Evolutionary conservation across 2,888 invertebrate genomes (phyloP).

Genomic region (Epinotia bilunana): DNA sequence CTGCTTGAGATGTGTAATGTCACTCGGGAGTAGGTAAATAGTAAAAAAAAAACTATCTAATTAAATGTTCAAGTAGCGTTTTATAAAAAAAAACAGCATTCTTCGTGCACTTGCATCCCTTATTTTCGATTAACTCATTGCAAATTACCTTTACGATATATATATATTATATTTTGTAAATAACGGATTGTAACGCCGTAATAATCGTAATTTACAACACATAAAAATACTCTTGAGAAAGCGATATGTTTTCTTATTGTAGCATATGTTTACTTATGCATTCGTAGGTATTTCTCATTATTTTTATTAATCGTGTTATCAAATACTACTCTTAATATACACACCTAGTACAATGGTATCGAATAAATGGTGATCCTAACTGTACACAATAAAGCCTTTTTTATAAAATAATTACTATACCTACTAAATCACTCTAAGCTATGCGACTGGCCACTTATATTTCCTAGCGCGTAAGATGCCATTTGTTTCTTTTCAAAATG

Average conservation of each 20-base stretch:
- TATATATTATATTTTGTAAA: slow-evolving; percentile 67
- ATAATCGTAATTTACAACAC: slow-evolving; percentile 56
- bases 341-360: slow-evolving; percentile 74
- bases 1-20: slow-evolving; percentile 54
- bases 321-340: slow-evolving; percentile 81
- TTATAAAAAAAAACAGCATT: slow-evolving; percentile 1
- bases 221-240: slow-evolving; percentile 68
- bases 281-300: slow-evolving; percentile 61
- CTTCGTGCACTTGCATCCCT: slow-evolving; percentile 42
- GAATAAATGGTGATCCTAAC: slow-evolving; percentile 75
- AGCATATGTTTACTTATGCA: slow-evolving; percentile 75
- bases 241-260: slow-evolving; percentile 84
- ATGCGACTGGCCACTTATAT: slow-evolving; percentile 71
- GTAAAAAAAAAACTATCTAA: slow-evolving; percentile 13
- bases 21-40: slow-evolving; percentile 54
- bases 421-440: slow-evolving; percentile 77
- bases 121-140: slow-evolving; percentile 43
- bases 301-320: slow-evolving; percentile 75
- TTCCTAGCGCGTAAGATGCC: slow-evolving; percentile 64
- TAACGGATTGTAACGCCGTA: slow-evolving; percentile 64
- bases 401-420: slow-evolving; percentile 81
- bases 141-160: slow-evolving; percentile 41
- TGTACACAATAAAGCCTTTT: slow-evolving; percentile 78
- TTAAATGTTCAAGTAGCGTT: slow-evolving; percentile 3
- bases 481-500: slow-evolving; percentile 67